Evolutionary conservation across 2,888 invertebrate genomes (phyloP), one percentile per base, ranked within the genome.

Genomic region (Pecten maximus): DNA sequence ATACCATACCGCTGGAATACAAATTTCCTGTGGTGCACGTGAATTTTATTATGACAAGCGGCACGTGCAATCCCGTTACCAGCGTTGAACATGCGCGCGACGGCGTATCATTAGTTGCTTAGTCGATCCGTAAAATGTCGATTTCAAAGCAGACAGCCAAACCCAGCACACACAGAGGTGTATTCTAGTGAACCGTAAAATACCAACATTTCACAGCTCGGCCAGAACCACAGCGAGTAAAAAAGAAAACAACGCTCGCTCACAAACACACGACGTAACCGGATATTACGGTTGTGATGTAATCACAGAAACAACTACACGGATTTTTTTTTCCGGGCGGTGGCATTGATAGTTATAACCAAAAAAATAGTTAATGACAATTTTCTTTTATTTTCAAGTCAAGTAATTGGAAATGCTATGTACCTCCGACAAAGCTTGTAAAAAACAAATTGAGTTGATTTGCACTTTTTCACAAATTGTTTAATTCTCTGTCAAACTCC

Each of bases 391-490:
- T 74, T 74, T 74, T 74, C 35, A 28, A 74, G 74, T 74, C 28
- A 74, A 74, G 74, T 74, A 74, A 74, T 74, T 74, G 74, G 23
- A 74, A 74, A 74, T 35, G 74, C 35, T 19, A 35, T 74, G 10
- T 74, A 74, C 35, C 74, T 28, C 74, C 35, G 74, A 35, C 74
- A 74, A 74, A 35, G 74, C 28, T 60, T 35, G 74, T 74, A 74
- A 74, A 74, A 74, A 74, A 35, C 28, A 35, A 74, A 74, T 74
- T 74, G 74, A 74, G 74, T 74, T 74, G 74, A 74, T 74, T 74
- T 74, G 74, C 28, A 74, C 74, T 74, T 74, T 74, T 74, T 74
- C 74, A 74, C 74, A 74, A 74, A 74, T 74, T 74, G 74, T 74
- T 74, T 74, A 74, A 74, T 74, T 74, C 28, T 74, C 74, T 74